Base-by-base conservation (phyloP, 37 sponge, comb jelly and placozoan species). In the Aplysina aerophoba region DNA sequence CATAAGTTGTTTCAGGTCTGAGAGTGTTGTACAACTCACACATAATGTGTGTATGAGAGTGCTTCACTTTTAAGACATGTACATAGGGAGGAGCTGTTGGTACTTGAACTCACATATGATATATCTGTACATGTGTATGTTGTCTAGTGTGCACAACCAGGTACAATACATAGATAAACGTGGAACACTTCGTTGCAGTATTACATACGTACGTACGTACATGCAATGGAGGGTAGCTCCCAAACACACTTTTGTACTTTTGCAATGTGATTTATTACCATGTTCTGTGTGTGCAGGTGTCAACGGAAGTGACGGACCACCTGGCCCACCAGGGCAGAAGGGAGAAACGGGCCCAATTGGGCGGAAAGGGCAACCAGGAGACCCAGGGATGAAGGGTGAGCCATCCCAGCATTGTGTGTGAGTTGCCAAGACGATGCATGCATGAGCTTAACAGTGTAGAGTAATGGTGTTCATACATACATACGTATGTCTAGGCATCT, bases 301-400 rank as follows among this genome's bases (percentile, higher is more conserved):
- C 50, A 24, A 19, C 2, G 78, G 78, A 27, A 31, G 84, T 16
- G 24, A 40, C 21, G 78, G 61, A 17, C 55, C 3, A 19, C 53
- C 38, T 30, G 71, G 72, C 24, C 0, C 25, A 34, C 73, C 24
- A 3, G 86, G 86, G 59, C 31, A 56, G 24, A 81, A 69, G 22
- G 93, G 93, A 61, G 41, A n/a, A 27, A 37, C 55, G 24, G 93
- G 93, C 5, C 34, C 65, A 21, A 79, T 79, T 40, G 89, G 89
- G n/a, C 24, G 55, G 1, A 65, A 62, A 27, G 87, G 87, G 1
- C 56, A 25, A 11, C 61, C 50, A 14, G 87, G 87, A 65, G 36
- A 41, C 22, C 44, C 37, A 17, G 87, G 87, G 39, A 81, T 35
- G 22, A 25, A 34, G 20, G 86, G 86, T 58, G 8, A 44, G 50